Conservation (phyloP, 2,113 vertebrate genomes). For the Vulpes ferrilata region DNA sequence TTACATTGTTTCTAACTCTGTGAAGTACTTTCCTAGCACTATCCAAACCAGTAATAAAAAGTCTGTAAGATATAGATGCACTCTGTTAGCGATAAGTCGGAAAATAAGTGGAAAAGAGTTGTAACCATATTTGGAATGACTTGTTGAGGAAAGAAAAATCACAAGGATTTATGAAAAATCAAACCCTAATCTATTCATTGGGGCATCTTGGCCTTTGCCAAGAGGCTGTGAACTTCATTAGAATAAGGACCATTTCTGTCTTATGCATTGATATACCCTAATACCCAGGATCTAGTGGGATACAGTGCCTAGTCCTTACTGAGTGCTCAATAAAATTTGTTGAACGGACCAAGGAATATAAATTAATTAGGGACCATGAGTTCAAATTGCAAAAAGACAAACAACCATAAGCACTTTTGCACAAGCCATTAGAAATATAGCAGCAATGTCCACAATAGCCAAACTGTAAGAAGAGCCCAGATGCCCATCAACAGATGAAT, state of each 20-base stretch:
- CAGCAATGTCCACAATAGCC: not conserved
- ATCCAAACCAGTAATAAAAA: not conserved
- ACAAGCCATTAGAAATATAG: not conserved
- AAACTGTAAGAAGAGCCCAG: not conserved
- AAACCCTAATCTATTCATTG: not conserved
- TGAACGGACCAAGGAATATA: not conserved
- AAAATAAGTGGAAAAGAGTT: slow-evolving; percentile 18
- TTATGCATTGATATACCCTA: not conserved
- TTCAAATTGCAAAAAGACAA: slow-evolving; percentile 1
- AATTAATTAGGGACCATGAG: not conserved
- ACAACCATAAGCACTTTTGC: not conserved
- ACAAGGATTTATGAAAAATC: not conserved
- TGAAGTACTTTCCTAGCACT: not conserved
- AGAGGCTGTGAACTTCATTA: not conserved
- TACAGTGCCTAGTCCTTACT: not conserved
- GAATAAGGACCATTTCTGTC: not conserved
- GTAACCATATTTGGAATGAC: not conserved
- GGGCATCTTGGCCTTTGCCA: not conserved
- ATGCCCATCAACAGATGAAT: not conserved
- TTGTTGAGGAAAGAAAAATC: not conserved
- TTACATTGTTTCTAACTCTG: not conserved
- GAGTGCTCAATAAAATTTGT: not conserved
- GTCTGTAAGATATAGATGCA: not conserved
- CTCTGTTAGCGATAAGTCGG: not conserved
- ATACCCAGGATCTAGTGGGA: not conserved